Evolutionary conservation across 2,113 vertebrate species (phyloP).

Genomic region (Ictidomys tridecemlineatus): DNA sequence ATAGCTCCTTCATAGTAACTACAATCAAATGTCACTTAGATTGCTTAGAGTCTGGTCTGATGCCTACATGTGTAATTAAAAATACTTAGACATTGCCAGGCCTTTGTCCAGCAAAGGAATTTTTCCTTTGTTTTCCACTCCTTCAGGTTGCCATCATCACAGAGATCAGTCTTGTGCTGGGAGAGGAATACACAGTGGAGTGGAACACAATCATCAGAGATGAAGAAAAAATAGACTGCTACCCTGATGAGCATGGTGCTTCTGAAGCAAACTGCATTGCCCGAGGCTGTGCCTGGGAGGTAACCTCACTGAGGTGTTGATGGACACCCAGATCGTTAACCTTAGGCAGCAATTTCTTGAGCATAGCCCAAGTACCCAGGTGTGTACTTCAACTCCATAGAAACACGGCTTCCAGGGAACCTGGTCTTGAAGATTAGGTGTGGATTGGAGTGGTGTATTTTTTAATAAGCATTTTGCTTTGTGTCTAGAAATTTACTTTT

Average conservation of each 20-base stretch:
- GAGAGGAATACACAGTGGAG: slow-evolving; percentile 69
- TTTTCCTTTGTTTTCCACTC: neutral
- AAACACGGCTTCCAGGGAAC: neutral
- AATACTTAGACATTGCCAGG: neutral
- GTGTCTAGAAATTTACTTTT: neutral
- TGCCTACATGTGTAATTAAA: neutral
- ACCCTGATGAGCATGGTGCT: slow-evolving; percentile 62
- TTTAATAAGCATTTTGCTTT: neutral
- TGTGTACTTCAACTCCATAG: neutral
- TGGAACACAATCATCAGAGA: neutral
- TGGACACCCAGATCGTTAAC: fast-evolving
- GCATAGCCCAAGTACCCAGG: fast-evolving
- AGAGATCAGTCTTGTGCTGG: slow-evolving; percentile 61
- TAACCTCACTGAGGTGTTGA: neutral
- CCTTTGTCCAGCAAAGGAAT: neutral
- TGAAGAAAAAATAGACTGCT: slow-evolving; percentile 80
- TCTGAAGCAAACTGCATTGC: slow-evolving; percentile 44
- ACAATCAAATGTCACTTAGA: neutral
- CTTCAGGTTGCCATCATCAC: slow-evolving; percentile 74
- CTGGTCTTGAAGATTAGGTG: neutral
- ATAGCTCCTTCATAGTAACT: neutral
- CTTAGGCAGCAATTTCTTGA: neutral
- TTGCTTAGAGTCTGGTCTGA: neutral
- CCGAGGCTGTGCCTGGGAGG: slow-evolving; percentile 81
- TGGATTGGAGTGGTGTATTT: too few relatives aligned